Evolutionary conservation across 2,113 vertebrate genomes (phyloP), one percentile per base, ranked within the genome.

Genomic region (Empidonax alnorum): DNA sequence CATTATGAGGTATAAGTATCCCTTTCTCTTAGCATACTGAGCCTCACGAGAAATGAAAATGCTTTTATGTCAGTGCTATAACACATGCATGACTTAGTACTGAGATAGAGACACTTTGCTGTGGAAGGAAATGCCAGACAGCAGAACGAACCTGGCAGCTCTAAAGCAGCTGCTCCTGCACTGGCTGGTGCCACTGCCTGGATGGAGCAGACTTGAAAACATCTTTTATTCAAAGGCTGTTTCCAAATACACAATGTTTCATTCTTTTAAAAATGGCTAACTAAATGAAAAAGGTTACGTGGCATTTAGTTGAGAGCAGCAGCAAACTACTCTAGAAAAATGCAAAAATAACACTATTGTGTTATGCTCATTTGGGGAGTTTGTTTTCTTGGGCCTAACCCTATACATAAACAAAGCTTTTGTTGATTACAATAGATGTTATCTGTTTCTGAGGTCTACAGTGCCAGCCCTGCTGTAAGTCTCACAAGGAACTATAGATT

Each of bases 311-410:
- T 82, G 56, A 19, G 24, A 89, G 27, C 39, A 89, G n/a, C 42
- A 89, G 44, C 49, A 91, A 84, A 72, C 56, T 89, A 31, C 75
- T 75, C 42, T n/a, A 84, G 73, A 68, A 93, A 95, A 80, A 59
- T 8, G 22, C 30, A 81, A 89, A 92, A 91, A 72, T 59, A 91
- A 50, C 61, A 24, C 55, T 67, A 93, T 68, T 89, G 80, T 92
- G 28, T 89, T 89, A 55, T 2, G 1, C 12, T 72, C 3, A 0
- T 84, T 92, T 79, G 55, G 44, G 50, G 53, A 73, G 28, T 69
- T 84, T 75, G 27, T 72, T 87, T 80, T 67, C 55, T 90, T 77
- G 30, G 25, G 37, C 53, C 69, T 75, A 78, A 72, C 28, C 68
- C 9, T 56, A 21, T 10, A 53, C 0, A 1, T 15, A 69, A 22